Percentiles rank a stretch among this genome's conserved stretches.
phyloP scores from a whole-genome alignment of 1,140 invertebrate genomes.

The Megathymus violae region DNA sequence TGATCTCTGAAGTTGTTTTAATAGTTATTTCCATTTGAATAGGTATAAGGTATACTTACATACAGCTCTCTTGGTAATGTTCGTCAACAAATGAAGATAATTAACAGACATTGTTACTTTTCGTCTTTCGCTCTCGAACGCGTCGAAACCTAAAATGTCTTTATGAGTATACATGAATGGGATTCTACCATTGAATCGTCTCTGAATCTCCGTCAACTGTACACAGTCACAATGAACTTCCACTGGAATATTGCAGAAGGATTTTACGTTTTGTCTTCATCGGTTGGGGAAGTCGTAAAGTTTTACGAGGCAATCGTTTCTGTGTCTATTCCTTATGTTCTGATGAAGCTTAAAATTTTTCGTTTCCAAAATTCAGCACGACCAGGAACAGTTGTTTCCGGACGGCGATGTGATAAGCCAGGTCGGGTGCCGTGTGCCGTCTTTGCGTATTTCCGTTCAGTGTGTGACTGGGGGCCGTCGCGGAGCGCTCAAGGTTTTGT shows the following conservation, averaged over 20 bases:
- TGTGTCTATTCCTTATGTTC: not conserved
- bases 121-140: no score
- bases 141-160: no score
- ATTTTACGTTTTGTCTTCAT: not conserved
- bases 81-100: no score
- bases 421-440: no score
- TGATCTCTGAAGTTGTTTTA: no score
- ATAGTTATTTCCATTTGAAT: no score
- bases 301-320: not conserved
- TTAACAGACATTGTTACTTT: no score
- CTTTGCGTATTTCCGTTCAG: conserved; percentile 38
- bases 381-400: not conserved
- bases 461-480: conserved; percentile 43
- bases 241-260: not conserved
- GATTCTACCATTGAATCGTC: no score
- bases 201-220: no score
- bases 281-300: not conserved
- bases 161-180: no score
- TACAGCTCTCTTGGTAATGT: no score
- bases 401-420: conserved; percentile 3
- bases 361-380: not conserved
- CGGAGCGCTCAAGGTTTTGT: conserved; percentile 43
- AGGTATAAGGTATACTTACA: no score
- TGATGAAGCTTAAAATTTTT: not conserved
- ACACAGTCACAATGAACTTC: not conserved